Evolutionary conservation across 2,113 vertebrate species (phyloP).

Genomic region (Notothenia rossii): DNA sequence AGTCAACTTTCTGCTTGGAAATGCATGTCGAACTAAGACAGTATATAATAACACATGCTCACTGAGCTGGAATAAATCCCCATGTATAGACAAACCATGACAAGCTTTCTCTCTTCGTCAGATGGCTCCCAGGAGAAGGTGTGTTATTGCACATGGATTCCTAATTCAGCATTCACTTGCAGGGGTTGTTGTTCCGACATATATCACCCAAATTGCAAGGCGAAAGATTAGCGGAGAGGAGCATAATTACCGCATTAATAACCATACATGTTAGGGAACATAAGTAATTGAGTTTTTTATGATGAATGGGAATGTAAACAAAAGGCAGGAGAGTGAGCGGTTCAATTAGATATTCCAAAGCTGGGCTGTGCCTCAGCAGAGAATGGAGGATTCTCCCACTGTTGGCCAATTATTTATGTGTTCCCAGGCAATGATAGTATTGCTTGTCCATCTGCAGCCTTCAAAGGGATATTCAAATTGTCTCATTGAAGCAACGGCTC

Average conservation of each 20-base stretch:
- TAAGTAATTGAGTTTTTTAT: conserved; percentile 68
- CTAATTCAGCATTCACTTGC: conserved; percentile 59
- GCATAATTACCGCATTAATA: conserved; percentile 82
- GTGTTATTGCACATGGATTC: conserved; percentile 53
- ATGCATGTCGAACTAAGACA: conserved; percentile 49
- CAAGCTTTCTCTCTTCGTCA: conserved; percentile 50
- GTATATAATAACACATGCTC: conserved; percentile 51
- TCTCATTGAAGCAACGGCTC: conserved; percentile 63
- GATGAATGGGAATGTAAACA: conserved; percentile 75
- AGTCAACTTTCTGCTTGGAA: conserved; percentile 53
- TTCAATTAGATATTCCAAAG: conserved; percentile 61
- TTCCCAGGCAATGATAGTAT: conserved; percentile 70
- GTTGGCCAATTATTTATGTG: conserved; percentile 78
- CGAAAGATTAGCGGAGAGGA: conserved; percentile 68
- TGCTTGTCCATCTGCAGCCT: conserved; percentile 78
- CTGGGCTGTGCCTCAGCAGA: conserved; percentile 52
- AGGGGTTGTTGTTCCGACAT: conserved; percentile 63
- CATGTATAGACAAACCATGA: conserved; percentile 61
- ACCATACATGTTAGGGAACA: conserved; percentile 73
- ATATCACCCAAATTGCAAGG: conserved; percentile 68
- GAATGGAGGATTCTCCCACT: conserved; percentile 59
- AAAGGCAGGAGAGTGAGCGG: conserved; percentile 65
- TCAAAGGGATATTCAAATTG: conserved; percentile 75
- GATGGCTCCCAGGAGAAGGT: conserved; percentile 69
- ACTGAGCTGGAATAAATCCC: conserved; percentile 57